phyloP scores from a whole-genome alignment of 2,888 invertebrate genomes.

The Archips xylosteana region DNA sequence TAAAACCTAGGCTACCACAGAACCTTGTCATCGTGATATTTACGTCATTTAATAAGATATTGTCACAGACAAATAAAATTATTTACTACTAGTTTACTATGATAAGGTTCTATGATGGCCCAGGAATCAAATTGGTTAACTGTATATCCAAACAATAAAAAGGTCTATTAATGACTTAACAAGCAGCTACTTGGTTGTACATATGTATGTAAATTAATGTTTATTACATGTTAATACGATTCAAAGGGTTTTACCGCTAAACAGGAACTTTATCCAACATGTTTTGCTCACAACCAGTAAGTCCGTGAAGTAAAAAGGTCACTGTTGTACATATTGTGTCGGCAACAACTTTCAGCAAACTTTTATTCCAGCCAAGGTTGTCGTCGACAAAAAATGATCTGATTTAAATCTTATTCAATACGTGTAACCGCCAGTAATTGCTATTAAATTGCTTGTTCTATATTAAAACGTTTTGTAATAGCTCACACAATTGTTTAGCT shows the following conservation, averaged over 20 bases:
- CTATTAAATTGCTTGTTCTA: slow-evolving; percentile 37
- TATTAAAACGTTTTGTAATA: slow-evolving; percentile 40
- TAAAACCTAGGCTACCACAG: no score
- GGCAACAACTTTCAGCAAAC: slow-evolving; percentile 40
- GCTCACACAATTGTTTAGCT: slow-evolving; percentile 16
- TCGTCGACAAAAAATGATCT: slow-evolving; percentile 29
- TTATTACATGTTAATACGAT: neutral
- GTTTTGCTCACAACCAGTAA: slow-evolving; percentile 23
- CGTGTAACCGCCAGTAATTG: slow-evolving; percentile 36
- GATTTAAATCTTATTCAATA: slow-evolving; percentile 40
- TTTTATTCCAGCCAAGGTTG: slow-evolving; percentile 38
- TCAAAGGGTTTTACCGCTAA: neutral
- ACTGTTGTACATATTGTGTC: slow-evolving; percentile 22
- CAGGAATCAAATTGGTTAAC: no score
- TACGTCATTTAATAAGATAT: no score
- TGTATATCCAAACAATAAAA: no score
- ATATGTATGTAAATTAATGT: neutral
- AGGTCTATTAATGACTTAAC: neutral
- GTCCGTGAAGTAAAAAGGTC: slow-evolving; percentile 32
- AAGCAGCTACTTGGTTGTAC: neutral
- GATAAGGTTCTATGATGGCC: no score
- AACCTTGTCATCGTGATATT: no score
- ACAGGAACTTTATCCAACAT: slow-evolving; percentile 17
- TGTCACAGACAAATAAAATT: no score
- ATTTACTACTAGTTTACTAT: no score